Percentiles rank a stretch among this genome's conserved stretches.
phyloP scores from a whole-genome alignment of 2,113 vertebrate species.

The Lethenteron camtschaticum region DNA sequence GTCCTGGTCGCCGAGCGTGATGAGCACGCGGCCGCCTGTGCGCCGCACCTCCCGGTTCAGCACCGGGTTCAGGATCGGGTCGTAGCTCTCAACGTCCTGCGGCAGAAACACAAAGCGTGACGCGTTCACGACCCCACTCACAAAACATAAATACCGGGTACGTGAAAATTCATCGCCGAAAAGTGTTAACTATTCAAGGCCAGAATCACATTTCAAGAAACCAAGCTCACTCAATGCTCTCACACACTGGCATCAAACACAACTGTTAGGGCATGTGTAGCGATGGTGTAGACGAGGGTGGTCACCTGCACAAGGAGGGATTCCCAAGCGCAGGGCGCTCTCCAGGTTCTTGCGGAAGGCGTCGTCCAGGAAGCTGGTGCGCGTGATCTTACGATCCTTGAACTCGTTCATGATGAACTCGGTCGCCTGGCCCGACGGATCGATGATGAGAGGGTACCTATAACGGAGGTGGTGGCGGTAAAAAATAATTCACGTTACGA shows the following conservation, averaged over 20 bases:
- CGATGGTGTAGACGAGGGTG: no score
- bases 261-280: no score
- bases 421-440: constrained; percentile 1
- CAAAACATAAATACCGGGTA: no score
- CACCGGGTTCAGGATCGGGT: background rate
- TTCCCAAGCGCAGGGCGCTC: constrained; percentile 4
- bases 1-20: constrained; percentile 6
- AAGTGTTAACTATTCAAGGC: no score
- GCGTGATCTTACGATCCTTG: constrained; percentile 2
- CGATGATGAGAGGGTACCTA: constrained; percentile 4
- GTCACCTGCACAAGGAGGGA: background rate
- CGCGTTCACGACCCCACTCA: no score
- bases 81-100: background rate
- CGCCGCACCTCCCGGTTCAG: constrained; percentile 2
- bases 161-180: no score
- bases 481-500: no score
- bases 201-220: no score
- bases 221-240: no score
- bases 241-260: no score
- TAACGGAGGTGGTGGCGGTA: no score
- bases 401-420: constrained; percentile 2
- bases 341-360: constrained; percentile 5
- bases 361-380: constrained; percentile 2
- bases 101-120: no score
- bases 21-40: background rate